A percentile compares a stretch with the other conserved stretches of the same genome.
Conservation (phyloP, 2,888 invertebrate species). For the Ormyrus nitidulus region DNA sequence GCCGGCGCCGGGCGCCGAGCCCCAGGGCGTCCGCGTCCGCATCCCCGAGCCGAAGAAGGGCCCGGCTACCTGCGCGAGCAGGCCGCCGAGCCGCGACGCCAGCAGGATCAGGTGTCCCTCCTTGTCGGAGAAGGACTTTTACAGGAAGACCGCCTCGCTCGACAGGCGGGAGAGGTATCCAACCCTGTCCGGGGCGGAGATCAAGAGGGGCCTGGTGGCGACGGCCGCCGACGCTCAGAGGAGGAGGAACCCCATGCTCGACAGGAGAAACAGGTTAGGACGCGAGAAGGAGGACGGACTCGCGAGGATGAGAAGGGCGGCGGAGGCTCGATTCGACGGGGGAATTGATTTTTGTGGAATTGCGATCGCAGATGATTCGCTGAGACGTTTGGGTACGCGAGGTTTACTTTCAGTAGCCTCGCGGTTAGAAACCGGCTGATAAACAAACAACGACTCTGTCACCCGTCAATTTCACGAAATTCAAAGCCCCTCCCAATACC, state of each 20-base stretch:
- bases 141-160: slow-evolving; percentile 68
- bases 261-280: slow-evolving; percentile 66
- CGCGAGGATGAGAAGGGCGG: neutral
- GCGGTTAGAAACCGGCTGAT: neutral
- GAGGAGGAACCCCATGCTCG: slow-evolving; percentile 68
- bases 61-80: slow-evolving; percentile 57
- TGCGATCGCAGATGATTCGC: neutral
- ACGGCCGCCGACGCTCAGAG: slow-evolving; percentile 52
- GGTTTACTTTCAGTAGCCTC: no score
- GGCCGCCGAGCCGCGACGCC: slow-evolving; percentile 63
- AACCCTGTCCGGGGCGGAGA: slow-evolving; percentile 70
- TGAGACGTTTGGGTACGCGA: neutral
- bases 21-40: slow-evolving; percentile 69
- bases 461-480: slow-evolving; percentile 26
- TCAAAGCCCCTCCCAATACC: neutral
- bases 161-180: slow-evolving; percentile 71
- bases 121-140: slow-evolving; percentile 71
- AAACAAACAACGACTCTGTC: neutral
- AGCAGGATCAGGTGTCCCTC: slow-evolving; percentile 68
- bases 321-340: neutral
- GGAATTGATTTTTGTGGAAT: neutral
- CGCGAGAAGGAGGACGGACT: no score
- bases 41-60: slow-evolving; percentile 72
- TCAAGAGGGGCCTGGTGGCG: slow-evolving; percentile 63
- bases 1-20: slow-evolving; percentile 68